Evolutionary conservation across 2,888 invertebrate species (phyloP), one percentile per base, ranked within the genome.

Genomic region (Bruchidius siliquastri): DNA sequence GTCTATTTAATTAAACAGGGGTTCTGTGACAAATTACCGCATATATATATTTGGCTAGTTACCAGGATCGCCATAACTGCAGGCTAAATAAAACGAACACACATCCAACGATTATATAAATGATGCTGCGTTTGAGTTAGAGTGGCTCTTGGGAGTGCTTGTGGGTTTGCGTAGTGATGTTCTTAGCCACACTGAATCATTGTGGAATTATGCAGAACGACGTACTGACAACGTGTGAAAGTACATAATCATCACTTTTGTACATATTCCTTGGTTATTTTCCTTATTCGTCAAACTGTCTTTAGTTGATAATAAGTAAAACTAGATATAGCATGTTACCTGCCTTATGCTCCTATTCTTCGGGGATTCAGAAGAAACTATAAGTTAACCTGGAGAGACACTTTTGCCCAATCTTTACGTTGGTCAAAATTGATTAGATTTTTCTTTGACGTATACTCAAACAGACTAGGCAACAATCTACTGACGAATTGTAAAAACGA

Each of bases 31-130:
- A 71, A 71, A 71, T 71, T 71, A 66, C n/a, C 8, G 67, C 67
- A 67, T 71, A 30, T 30, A 71, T 67, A 71, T 71, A 66, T 71
- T 22, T 71, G 71, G 71, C 71, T 21, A 13, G 21, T 67, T 71
- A 71, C 71, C 71, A 71, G 66, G 20, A 71, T 66, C 66, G 67
- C 71, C 71, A 67, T 70, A 70, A 70, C 30, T 30, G 70, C 70
- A 70, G 22, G 70, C 49, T 20, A 49, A 70, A 30, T 70, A 49
- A 70, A 70, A 30, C 70, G 32, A 20, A 20, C 4, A 18, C 18
- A 49, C 49, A 49, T 30, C 4, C 49, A 49, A 49, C 49, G 49
- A 8, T 49, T 49, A 49, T 49, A 49, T 49, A 49, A 49, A 49
- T 49, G 3, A 49, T 49, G 49, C 13, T 18, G 49, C 13, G 49